Conservation (phyloP, 1,140 invertebrate genomes). For the Holotrichia oblita region DNA sequence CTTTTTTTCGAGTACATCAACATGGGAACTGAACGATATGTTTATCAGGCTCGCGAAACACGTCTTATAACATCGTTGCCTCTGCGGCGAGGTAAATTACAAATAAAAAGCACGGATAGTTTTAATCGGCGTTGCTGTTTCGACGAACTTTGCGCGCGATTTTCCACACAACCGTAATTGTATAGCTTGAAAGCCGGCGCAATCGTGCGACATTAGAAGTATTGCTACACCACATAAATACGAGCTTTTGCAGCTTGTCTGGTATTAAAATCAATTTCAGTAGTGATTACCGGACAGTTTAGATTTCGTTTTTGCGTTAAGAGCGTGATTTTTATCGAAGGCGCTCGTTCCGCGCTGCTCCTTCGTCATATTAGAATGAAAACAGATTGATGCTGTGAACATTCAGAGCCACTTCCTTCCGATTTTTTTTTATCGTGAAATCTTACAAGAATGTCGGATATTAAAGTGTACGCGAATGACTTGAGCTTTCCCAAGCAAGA, state of each 20-base stretch:
- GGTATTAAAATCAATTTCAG: conserved; percentile 31
- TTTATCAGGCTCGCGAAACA: background rate
- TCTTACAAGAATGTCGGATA: conserved; percentile 49
- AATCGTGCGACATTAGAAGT: background rate
- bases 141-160: background rate
- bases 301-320: background rate
- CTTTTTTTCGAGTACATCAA: conserved; percentile 10
- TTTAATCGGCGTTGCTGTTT: background rate
- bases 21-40: background rate
- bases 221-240: too few species aligned
- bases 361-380: background rate
- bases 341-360: background rate
- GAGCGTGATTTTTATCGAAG: conserved; percentile 7
- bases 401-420: background rate
- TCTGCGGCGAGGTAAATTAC: background rate
- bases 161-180: background rate
- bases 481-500: conserved; percentile 56
- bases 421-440: background rate
- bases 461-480: conserved; percentile 52
- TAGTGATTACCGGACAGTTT: background rate
- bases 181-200: background rate
- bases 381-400: background rate
- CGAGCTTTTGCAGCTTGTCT: background rate
- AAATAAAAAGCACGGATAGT: background rate
- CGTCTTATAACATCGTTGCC: background rate